A percentile compares a stretch with the other conserved stretches of the same genome.
These are phyloP conservation scores for Dicranocentrus wangi DNA, from an alignment of 2,888 invertebrate genomes.

Conservation along the genomic window DNA sequence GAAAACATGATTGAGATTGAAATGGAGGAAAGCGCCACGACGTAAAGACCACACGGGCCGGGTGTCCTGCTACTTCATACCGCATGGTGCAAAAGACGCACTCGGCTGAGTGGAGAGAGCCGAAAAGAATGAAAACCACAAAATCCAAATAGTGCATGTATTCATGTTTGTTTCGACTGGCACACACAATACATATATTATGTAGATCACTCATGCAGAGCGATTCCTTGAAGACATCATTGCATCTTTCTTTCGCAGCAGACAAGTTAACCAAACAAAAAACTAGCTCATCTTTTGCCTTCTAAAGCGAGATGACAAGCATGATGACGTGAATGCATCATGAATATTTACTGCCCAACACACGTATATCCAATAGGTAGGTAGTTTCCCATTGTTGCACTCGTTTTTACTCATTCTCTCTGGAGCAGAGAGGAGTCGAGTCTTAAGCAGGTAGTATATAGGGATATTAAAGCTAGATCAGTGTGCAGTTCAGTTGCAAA, in stretches of 20 bases:
- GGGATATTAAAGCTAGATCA: background rate
- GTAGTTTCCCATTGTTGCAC: slow-evolving; percentile 54
- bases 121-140: slow-evolving; percentile 49
- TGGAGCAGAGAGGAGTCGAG: slow-evolving; percentile 29
- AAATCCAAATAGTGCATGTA: slow-evolving; percentile 55
- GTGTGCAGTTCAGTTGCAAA: background rate
- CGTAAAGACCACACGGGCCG: slow-evolving; percentile 63
- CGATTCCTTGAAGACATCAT: slow-evolving; percentile 59
- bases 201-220: slow-evolving; percentile 63
- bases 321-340: slow-evolving; percentile 53
- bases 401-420: slow-evolving; percentile 39
- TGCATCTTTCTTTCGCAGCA: slow-evolving; percentile 30
- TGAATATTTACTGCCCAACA: slow-evolving; percentile 11
- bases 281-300: slow-evolving; percentile 53
- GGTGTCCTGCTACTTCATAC: slow-evolving; percentile 45
- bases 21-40: slow-evolving; percentile 28
- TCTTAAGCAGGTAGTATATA: slow-evolving; percentile 18
- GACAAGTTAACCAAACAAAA: slow-evolving; percentile 35
- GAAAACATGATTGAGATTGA: slow-evolving; percentile 58
- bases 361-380: too few species aligned
- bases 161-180: slow-evolving; percentile 54
- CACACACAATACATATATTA: background rate
- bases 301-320: slow-evolving; percentile 52
- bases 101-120: slow-evolving; percentile 16
- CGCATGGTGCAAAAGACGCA: slow-evolving; percentile 33